A percentile compares a stretch with the other conserved stretches of the same genome.
Evolutionary conservation across 2,888 invertebrate species (phyloP).

Genomic region (Hanleya hanleyi): DNA sequence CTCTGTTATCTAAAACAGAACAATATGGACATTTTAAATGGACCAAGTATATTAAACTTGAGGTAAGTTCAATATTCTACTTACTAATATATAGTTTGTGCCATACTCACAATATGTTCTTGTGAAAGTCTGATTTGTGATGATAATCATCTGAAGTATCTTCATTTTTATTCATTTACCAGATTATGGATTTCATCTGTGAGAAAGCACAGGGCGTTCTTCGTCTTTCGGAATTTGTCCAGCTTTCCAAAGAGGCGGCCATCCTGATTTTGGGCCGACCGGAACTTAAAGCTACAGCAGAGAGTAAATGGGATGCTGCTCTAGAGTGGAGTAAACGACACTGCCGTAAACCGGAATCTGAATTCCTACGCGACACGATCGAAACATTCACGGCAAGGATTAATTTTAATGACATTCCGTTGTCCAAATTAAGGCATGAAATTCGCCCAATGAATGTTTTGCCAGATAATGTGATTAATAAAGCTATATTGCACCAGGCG

Average conservation of each 20-base stretch:
- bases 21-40: too few species aligned
- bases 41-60: too few species aligned
- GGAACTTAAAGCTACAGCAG: not conserved
- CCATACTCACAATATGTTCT: too few species aligned
- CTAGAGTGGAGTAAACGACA: not conserved
- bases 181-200: not conserved
- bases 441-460: not conserved
- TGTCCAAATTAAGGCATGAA: not conserved
- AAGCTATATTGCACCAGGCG: not conserved
- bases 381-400: not conserved
- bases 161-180: too few species aligned
- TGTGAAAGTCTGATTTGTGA: too few species aligned
- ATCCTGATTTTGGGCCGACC: not conserved
- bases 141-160: too few species aligned
- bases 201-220: constrained; percentile 2
- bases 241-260: not conserved
- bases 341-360: not conserved
- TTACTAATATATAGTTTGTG: too few species aligned
- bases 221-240: not conserved
- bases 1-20: too few species aligned
- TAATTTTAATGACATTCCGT: not conserved
- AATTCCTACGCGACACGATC: not conserved
- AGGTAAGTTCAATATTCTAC: too few species aligned
- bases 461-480: not conserved
- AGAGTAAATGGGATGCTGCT: not conserved